These are phyloP conservation scores for Apistogramma diplotaenia DNA, from an alignment of 2,113 vertebrate species.

Conservation along the genomic window DNA sequence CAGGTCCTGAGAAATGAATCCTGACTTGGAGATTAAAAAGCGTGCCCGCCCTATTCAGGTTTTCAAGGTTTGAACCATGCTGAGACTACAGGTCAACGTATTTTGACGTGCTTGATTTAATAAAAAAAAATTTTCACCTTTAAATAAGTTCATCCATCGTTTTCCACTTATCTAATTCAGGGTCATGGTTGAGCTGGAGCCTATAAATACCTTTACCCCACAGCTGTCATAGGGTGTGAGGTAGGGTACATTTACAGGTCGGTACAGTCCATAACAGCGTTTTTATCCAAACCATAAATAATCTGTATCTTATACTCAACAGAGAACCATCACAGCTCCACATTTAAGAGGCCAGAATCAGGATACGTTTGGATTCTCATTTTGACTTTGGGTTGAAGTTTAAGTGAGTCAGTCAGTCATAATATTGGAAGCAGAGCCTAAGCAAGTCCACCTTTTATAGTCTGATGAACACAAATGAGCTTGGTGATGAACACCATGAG, in stretches of 20 bases:
- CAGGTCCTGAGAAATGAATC: neutral
- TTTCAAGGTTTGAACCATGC: no score
- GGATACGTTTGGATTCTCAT: neutral
- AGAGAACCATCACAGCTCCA: neutral
- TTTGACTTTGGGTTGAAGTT: neutral
- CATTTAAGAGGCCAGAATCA: neutral
- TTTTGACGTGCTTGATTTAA: neutral
- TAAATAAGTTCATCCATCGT: no score
- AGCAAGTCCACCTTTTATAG: neutral
- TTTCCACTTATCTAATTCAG: neutral
- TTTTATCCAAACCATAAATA: neutral
- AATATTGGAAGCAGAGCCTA: neutral
- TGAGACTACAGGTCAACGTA: neutral
- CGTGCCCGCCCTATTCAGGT: neutral
- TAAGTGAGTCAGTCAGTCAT: neutral
- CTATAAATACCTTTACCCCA: no score
- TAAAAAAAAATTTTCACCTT: neutral
- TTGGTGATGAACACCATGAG: slow-evolving; percentile 21
- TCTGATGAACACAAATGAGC: slow-evolving; percentile 19
- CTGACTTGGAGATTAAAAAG: neutral
- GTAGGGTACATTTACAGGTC: no score
- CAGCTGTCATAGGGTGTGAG: neutral
- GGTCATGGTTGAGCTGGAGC: neutral
- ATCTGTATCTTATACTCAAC: neutral
- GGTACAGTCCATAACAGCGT: neutral